Evolutionary conservation across 2,888 invertebrate genomes (phyloP), one percentile per base, ranked within the genome.

Genomic region (Caenorhabditis sp.): DNA sequence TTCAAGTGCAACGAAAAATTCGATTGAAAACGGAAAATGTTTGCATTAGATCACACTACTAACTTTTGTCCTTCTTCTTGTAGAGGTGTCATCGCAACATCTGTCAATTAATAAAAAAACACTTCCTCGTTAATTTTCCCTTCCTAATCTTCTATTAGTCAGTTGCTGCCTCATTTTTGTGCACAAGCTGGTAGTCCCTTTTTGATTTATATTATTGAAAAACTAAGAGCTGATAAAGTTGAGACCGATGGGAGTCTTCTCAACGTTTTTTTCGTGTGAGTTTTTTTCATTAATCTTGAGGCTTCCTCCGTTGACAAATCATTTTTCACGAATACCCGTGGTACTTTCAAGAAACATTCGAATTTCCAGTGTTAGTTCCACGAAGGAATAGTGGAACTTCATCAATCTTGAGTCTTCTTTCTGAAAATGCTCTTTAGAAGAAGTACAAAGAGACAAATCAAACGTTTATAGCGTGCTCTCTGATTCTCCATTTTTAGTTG

Each of bases 401-500:
- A 38, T 12, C 12, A 38, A 38, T 38, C 38, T 12, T 38, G 38
- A 38, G 38, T 7, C 38, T 38, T 38, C 38, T 12, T 47, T 59
- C 38, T 31, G 12, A 28, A 66, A 66, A n/a, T 66, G 66, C 47
- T 66, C 66, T 66, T 66, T 66, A 66, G 66, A 31, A 66, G 35
- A 31, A 22, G 28, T n/a, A n/a, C 31, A 41, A 22, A 31, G 35
- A 66, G 31, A 47, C 38, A 72, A 72, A 72, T 47, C 59, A 72
- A 72, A 72, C 72, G 31, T 72, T 59, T 72, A 51, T 68, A 68
- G 76, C 38, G 68, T 76, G 76, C 76, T 76, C 76, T 49, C 10
- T 8, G 28, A 8, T 51, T 66, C 47, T 68, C n/a, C 24, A 38
- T 63, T 44, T 68, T 54, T 41, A 51, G 22, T 68, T 54, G 54